Percentiles rank a stretch among this genome's conserved stretches.
These are phyloP conservation scores for Trissonchulus sp. DNA, from an alignment of 2,888 invertebrate genomes.

Conservation along the genomic window DNA sequence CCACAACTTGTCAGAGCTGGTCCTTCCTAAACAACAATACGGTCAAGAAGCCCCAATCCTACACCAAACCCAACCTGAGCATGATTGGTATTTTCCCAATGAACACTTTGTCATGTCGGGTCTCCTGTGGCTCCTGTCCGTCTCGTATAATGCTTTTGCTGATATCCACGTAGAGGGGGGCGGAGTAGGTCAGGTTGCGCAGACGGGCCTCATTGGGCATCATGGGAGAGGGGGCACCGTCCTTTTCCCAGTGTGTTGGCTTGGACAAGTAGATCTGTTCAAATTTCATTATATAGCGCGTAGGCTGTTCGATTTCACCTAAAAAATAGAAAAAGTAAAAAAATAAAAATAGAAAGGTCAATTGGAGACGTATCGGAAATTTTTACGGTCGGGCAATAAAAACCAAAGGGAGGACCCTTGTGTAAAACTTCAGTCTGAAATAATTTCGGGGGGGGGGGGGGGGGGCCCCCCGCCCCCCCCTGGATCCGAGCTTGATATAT, in stretches of 20 bases:
- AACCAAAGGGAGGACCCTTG: no score
- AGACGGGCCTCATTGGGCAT: slow-evolving; percentile 99
- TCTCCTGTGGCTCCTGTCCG: slow-evolving; percentile 70
- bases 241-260: slow-evolving; percentile 99
- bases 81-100: slow-evolving; percentile 95
- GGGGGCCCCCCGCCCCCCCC: no score
- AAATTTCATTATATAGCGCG: slow-evolving; percentile 86
- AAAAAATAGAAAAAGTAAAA: no score
- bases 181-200: slow-evolving; percentile 80
- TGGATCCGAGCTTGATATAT: no score
- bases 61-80: slow-evolving; percentile 64
- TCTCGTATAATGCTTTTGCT: slow-evolving; percentile 90
- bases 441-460: no score
- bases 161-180: slow-evolving; percentile 96
- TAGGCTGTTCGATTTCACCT: slow-evolving; percentile 57
- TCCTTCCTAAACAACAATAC: no score
- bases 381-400: no score
- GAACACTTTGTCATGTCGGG: slow-evolving; percentile 66
- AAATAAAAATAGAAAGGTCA: no score
- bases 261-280: slow-evolving; percentile 98
- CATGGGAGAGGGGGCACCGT: slow-evolving; percentile 98
- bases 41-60: no score
- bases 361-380: no score
- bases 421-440: no score
- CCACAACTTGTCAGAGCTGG: no score